Evolutionary conservation across 1,140 invertebrate genomes (phyloP), one percentile per base, ranked within the genome.

Genomic region (Eupristina koningsbergeri): DNA sequence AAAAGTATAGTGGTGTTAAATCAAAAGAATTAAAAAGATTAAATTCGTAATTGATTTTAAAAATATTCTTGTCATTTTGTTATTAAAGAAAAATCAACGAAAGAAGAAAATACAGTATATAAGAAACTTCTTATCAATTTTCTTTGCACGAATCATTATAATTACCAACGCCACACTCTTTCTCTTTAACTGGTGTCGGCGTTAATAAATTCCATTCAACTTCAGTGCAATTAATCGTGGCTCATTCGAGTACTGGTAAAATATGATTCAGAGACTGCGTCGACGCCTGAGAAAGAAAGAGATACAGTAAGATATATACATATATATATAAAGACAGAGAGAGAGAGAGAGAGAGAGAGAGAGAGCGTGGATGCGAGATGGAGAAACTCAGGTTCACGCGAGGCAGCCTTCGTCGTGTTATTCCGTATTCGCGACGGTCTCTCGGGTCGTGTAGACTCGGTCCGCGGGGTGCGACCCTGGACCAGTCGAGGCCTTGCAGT

Each of bases 141-240:
- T 13, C 67, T 71, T 71, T n/a, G 41, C 67, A 19, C 19, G 67
- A 71, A 22, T 8, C 36, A 13, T 5, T 41, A 39, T 34, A n/a
- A 39, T 26, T 47, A 41, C n/a, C 11, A 45, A 36, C 6, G 41
- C n/a, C 53, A 13, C 53, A 17, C 11, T 17, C 36, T 29, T 26
- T 15, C 39, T 7, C 6, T 45, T 5, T 5, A 1, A 11, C n/a
- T 58, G 47, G 31, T 50, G 71, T 36, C 39, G 41, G 63, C 74
- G 34, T 84, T 84, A 74, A 84, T 84, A 84, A 84, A 84, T 84
- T 84, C 83, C 77, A 84, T 84, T 84, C 77, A 75, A 84, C 76
- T 84, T 36, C 41, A 45, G 61, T 31, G 63, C 77, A 84, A 80
- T 84, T 80, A 80, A 84, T 84, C 83, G 83, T 73, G 69, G 78